phyloP scores from a whole-genome alignment of 2,888 invertebrate genomes.

The Tenthredo mesomela region DNA sequence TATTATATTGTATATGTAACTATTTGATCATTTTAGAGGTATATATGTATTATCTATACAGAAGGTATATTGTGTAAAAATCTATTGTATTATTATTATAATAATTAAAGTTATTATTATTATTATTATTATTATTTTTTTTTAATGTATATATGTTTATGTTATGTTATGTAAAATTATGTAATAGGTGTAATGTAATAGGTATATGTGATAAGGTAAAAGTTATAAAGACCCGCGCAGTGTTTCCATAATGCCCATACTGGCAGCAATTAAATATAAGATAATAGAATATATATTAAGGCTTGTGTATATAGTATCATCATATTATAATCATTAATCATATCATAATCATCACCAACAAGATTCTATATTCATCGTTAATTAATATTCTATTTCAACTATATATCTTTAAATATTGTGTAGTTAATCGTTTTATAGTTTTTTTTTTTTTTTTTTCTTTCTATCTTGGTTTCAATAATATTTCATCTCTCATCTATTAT shows the following conservation, averaged over 20 bases:
- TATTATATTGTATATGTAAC: background rate
- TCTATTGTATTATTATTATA: background rate
- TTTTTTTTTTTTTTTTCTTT: conserved; percentile 53
- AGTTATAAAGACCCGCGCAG: conserved; percentile 71
- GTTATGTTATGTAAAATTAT: background rate
- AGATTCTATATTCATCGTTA: background rate
- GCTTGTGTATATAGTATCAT: conserved; percentile 55
- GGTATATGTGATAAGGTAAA: background rate
- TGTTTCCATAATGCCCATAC: conserved; percentile 76
- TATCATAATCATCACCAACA: conserved; percentile 19
- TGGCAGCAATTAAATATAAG: conserved; percentile 73
- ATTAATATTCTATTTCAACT: conserved; percentile 47
- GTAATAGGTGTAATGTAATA: conserved; percentile 9
- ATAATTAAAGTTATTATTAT: background rate
- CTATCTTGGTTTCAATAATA: conserved; percentile 25
- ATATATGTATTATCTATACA: conserved; percentile 23
- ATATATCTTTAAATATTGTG: conserved; percentile 31
- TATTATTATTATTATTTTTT: background rate
- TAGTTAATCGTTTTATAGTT: background rate
- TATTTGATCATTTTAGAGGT: conserved; percentile 2
- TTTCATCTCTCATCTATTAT: background rate
- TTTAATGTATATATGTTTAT: background rate
- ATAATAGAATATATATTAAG: conserved; percentile 76
- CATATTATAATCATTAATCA: background rate
- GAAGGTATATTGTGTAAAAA: background rate